Evolutionary conservation across 2,113 vertebrate species (phyloP).

Genomic region (Fregetta grallaria): DNA sequence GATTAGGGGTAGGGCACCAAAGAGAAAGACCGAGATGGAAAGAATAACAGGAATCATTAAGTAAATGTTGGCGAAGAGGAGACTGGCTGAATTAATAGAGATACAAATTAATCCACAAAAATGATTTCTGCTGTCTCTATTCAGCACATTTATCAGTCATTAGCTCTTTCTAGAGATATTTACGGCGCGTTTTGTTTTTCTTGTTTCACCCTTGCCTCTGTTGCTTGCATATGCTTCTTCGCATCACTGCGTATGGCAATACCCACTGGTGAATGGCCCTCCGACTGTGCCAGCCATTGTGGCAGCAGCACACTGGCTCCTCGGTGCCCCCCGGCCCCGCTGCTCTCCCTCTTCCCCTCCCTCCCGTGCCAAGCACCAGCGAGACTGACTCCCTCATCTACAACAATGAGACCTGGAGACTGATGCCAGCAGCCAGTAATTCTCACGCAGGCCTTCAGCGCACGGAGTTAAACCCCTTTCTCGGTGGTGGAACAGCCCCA

Average conservation of each 20-base stretch:
- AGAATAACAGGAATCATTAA: neutral
- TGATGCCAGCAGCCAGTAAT: conserved; percentile 66
- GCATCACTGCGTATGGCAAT: conserved; percentile 41
- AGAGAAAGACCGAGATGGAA: neutral
- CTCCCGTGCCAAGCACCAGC: conserved; percentile 58
- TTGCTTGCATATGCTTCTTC: conserved; percentile 51
- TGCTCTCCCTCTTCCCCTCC: conserved; percentile 11
- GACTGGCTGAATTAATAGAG: neutral
- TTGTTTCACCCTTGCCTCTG: conserved; percentile 28
- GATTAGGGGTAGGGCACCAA: neutral
- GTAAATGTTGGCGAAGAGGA: neutral
- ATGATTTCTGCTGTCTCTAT: neutral
- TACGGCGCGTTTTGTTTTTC: neutral
- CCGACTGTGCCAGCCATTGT: conserved; percentile 57
- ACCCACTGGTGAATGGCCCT: conserved; percentile 39
- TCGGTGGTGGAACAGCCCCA: neutral
- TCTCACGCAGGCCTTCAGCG: conserved; percentile 34
- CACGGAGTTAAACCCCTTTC: conserved; percentile 34
- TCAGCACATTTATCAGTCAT: neutral
- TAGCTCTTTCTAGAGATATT: conserved; percentile 12
- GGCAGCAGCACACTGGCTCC: conserved; percentile 44
- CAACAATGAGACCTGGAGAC: conserved; percentile 57
- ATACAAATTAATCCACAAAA: neutral
- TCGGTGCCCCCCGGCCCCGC: neutral
- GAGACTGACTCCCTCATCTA: conserved; percentile 62